Base-by-base conservation (phyloP, 2,888 invertebrate species). In the Yponomeuta sedellus region DNA sequence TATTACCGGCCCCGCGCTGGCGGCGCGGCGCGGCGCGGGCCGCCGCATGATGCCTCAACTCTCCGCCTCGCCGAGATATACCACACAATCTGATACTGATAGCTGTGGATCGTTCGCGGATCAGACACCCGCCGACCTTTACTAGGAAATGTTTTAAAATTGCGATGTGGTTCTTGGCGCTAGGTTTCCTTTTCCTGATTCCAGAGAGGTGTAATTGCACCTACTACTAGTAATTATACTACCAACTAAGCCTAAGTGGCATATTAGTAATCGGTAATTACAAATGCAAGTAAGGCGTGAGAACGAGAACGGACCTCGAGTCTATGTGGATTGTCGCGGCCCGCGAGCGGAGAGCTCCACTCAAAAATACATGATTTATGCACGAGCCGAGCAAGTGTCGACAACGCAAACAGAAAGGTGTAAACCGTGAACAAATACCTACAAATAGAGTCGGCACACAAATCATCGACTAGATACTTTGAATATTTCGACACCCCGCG, bases 351-450 rank as follows among this genome's bases (percentile, higher is more conserved):
- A 8, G 44, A 1, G 44, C 44, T 52, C 12, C 5, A 5, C 16
- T 52, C 16, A 52, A 52, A 52, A 52, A 52, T 52, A 52, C 44
- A 52, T 52, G 12, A 52, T 52, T 52, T 52, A 52, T 52, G 44
- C 44, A 52, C 44, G 44, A 52, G 44, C 44, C 44, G 16, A 52
- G 44, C 44, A 12, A 52, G 44, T 16, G 44, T 52, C 44, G 44
- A 59, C 59, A 59, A 59, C 19, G 5, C 20, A 62, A 25, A 62
- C 39, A 34, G 28, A 28, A 62, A 62, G 62, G 62, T 62, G 62
- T 62, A 62, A 62, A 62, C 28, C 44, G 25, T 62, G 28, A 40
- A 39, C 44, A 52, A 39, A 62, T 62, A 62, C 25, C 25, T 39
- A 62, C 39, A 40, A 52, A 64, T 22, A 40, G 22, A 52, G 20